Conservation (phyloP, 2,113 vertebrate genomes). For the Helogale parvula region DNA sequence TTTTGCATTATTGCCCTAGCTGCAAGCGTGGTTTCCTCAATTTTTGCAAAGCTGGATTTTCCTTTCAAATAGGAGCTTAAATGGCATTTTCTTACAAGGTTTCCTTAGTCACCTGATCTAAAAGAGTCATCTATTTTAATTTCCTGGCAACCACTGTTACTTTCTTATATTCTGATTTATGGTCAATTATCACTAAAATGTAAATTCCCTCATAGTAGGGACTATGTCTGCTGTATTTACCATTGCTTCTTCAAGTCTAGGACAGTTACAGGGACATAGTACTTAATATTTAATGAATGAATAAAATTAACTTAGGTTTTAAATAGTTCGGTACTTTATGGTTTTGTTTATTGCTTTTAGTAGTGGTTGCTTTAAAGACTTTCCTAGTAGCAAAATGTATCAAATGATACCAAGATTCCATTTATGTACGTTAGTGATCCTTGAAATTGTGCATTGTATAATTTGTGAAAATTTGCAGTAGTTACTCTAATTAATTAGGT, state of each 20-base stretch:
- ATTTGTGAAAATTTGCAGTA: background rate
- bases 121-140: constrained; percentile 35
- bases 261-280: background rate
- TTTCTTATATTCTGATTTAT: constrained; percentile 17
- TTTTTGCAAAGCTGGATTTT: constrained; percentile 26
- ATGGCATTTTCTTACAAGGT: background rate
- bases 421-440: background rate
- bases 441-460: constrained; percentile 45
- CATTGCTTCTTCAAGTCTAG: background rate
- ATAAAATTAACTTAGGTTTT: constrained; percentile 32
- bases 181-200: background rate
- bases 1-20: background rate
- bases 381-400: background rate
- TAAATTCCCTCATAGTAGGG: background rate
- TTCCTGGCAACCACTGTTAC: background rate
- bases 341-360: background rate
- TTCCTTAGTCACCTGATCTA: background rate
- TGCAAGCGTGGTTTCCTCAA: background rate
- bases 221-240: background rate
- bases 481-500: background rate
- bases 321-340: background rate
- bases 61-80: background rate
- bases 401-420: background rate
- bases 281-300: constrained; percentile 2
- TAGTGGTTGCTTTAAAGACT: background rate